Conservation (phyloP, 2,888 invertebrate species). For the Drosophila eohydei region DNA sequence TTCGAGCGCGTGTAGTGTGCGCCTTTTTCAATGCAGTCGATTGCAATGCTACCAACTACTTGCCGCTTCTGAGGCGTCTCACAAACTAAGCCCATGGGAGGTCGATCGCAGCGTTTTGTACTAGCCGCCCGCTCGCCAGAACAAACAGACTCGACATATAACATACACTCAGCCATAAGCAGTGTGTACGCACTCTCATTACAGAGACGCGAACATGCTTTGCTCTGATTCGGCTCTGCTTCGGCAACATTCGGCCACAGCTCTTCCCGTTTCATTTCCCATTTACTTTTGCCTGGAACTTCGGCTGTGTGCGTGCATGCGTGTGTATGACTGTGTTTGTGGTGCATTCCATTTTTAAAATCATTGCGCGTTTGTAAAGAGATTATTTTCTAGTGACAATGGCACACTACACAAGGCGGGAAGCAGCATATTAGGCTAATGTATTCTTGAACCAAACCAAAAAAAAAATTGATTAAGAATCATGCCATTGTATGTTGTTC, state of each 20-base stretch:
- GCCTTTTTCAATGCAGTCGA: conserved; percentile 36
- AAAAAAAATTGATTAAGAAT: background rate
- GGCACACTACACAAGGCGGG: conserved; percentile 22
- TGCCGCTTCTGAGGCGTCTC: conserved; percentile 77
- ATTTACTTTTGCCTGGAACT: conserved; percentile 53
- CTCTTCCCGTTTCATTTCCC: conserved; percentile 60
- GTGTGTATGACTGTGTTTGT: conserved; percentile 9
- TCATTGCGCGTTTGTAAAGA: conserved; percentile 53
- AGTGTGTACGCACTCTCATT: conserved; percentile 51
- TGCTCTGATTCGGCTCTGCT: conserved; percentile 19
- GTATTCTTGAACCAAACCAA: conserved; percentile 2
- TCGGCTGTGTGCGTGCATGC: conserved; percentile 23
- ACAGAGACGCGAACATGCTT: conserved; percentile 38
- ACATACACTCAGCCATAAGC: conserved; percentile 26
- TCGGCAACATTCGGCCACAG: conserved; percentile 40
- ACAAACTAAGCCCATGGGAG: conserved; percentile 79
- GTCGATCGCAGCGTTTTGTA: conserved; percentile 79
- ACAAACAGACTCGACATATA: conserved; percentile 9
- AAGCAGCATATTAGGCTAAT: conserved; percentile 4
- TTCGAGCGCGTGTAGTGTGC: conserved; percentile 52
- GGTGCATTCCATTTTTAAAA: conserved; percentile 48
- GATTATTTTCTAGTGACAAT: conserved; percentile 55
- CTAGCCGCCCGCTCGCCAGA: conserved; percentile 36
- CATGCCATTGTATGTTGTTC: background rate
- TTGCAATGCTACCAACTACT: conserved; percentile 70